phyloP scores from a whole-genome alignment of 1,140 invertebrate species.

The Nautilus pompilius region DNA sequence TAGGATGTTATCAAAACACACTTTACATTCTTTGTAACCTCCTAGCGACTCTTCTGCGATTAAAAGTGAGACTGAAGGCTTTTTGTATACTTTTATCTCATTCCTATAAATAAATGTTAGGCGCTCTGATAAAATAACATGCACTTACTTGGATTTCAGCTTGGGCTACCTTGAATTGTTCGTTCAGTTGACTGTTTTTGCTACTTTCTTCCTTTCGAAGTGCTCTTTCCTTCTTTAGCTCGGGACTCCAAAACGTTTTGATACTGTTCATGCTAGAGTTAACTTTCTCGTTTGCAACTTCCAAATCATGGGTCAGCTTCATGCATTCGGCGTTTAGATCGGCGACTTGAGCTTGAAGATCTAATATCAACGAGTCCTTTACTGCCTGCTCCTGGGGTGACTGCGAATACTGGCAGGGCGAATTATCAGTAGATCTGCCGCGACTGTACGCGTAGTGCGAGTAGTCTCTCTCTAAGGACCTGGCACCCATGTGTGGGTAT shows the following conservation, averaged over 20 bases:
- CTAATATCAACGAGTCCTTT: slow-evolving; percentile 63
- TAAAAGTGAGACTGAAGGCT: no score
- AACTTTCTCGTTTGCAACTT: slow-evolving; percentile 95
- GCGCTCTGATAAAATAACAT: background rate
- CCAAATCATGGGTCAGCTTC: slow-evolving; percentile 94
- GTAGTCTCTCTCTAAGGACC: slow-evolving; percentile 48
- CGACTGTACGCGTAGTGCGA: slow-evolving; percentile 24
- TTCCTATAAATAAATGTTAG: no score
- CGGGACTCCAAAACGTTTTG: slow-evolving; percentile 99
- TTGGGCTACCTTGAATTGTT: slow-evolving; percentile 93
- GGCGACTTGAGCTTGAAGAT: slow-evolving; percentile 90
- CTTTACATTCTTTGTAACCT: no score
- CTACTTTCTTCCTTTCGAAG: slow-evolving; percentile 95
- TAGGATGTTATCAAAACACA: no score
- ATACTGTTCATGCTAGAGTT: slow-evolving; percentile 99
- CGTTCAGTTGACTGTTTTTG: slow-evolving; percentile 94
- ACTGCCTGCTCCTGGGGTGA: background rate
- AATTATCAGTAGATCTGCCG: slow-evolving; percentile 36
- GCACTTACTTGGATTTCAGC: slow-evolving; percentile 90
- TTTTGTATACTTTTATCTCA: no score
- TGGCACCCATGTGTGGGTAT: slow-evolving; percentile 51
- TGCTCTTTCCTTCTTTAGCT: slow-evolving; percentile 96
- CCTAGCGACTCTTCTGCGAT: no score
- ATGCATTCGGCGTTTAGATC: slow-evolving; percentile 93
- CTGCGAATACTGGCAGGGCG: background rate